Percentiles rank a stretch among this genome's conserved stretches.
Evolutionary conservation across 92 coral and sea anemone species (phyloP).

Genomic region (Parazoanthus swiftii): DNA sequence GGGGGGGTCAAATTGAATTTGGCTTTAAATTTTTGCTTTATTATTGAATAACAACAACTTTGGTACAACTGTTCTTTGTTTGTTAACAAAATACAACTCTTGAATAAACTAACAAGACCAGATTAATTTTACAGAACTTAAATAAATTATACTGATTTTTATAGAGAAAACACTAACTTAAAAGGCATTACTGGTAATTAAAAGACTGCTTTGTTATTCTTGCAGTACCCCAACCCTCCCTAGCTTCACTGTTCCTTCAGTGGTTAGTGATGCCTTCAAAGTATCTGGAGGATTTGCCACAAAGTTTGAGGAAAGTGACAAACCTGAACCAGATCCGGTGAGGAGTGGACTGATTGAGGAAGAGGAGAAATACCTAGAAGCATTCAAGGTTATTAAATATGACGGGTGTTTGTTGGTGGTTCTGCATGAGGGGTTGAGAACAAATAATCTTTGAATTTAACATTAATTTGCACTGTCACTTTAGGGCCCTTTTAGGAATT

Average conservation of each 20-base stretch:
- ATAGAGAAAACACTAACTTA: too few species aligned
- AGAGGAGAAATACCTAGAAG: conserved; percentile 84
- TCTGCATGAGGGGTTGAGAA: background rate
- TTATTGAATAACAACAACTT: too few species aligned
- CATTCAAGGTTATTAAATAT: conserved; percentile 72
- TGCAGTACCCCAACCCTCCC: conserved; percentile 84
- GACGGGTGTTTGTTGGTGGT: background rate
- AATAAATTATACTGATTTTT: too few species aligned
- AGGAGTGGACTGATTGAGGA: conserved; percentile 72
- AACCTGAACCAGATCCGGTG: conserved; percentile 47
- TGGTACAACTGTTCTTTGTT: too few species aligned
- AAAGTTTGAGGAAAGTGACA: conserved; percentile 66
- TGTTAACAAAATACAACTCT: too few species aligned
- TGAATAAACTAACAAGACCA: too few species aligned
- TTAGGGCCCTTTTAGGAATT: too few species aligned
- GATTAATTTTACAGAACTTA: too few species aligned
- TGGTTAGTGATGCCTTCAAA: conserved; percentile 88
- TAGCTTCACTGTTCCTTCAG: conserved; percentile 80
- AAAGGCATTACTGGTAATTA: background rate
- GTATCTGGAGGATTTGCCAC: conserved; percentile 80
- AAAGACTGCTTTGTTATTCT: background rate
- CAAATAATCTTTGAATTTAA: too few species aligned
- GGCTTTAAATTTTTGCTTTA: too few species aligned
- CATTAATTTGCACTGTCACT: too few species aligned
- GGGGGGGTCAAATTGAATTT: too few species aligned